Evolutionary conservation across 2,888 invertebrate genomes (phyloP), one percentile per base, ranked within the genome.

Genomic region (Temnothorax rugatulus): DNA sequence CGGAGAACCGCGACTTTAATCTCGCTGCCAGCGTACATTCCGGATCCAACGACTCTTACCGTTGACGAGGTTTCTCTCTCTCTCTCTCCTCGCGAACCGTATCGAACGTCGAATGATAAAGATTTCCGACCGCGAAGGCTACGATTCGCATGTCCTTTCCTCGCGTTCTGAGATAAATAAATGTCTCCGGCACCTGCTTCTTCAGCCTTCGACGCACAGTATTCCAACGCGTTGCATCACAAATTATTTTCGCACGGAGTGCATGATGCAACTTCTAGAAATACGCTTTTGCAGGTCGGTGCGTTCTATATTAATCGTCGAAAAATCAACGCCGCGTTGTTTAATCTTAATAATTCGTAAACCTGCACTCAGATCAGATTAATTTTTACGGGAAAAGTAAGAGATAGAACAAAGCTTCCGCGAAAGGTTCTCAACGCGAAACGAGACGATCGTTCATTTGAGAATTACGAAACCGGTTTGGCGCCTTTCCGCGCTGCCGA

Each of bases 391-490:
- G 38, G 25, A 71, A 29, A 21, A 11, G 11, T 34, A 18, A 71
- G 25, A 57, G 18, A 34, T 44, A 34, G 25, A 34, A 79, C 71
- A 47, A 71, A 73, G 73, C 59, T 71, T 79, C 79, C 73, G 79
- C 73, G 73, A 71, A 71, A 59, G 47, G 34, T 21, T 47, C 73
- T 73, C 47, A 13, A 57, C 47, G 21, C 25, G 38, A 25, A 64
- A 76, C 66, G 54, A 57, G 44, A 82, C 82, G 84, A 75, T 85
- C 84, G 79, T 88, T 86, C 75, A 76, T 88, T 89, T 86, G 84
- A 83, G 89, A 89, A 89, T 87, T 82, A 82, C 63, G 76, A 88
- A 89, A 89, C 90, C 89, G 86, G 90, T 89, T 89, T 71, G 61
- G 18, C 59, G 52, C 73, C 84, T 79, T 71, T 82, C 18, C 73